Evolutionary conservation across 2,888 invertebrate genomes (phyloP).

Genomic region (Gandaritis pyraliata): DNA sequence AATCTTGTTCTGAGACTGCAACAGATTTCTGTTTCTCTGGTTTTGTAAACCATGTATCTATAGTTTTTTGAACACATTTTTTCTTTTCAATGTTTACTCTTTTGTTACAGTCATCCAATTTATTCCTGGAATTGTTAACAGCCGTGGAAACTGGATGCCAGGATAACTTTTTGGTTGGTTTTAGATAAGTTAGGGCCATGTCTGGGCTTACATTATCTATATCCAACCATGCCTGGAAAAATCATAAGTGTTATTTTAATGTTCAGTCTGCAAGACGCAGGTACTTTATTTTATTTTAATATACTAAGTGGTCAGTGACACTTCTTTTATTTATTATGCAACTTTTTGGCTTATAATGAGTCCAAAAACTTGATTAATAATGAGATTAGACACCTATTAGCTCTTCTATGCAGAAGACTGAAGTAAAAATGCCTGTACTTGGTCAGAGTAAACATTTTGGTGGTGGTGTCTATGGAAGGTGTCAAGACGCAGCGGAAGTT

Average conservation of each 20-base stretch:
- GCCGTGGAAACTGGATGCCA: slow-evolving; percentile 89
- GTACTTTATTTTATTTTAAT: background rate
- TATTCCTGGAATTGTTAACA: slow-evolving; percentile 90
- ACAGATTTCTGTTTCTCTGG: slow-evolving; percentile 63
- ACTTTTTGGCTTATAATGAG: background rate
- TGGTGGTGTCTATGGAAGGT: too few relatives aligned
- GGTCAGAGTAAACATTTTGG: too few relatives aligned
- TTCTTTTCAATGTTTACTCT: slow-evolving; percentile 62
- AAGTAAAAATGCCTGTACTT: too few relatives aligned
- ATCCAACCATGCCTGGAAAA: slow-evolving; percentile 87
- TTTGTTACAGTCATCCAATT: slow-evolving; percentile 85
- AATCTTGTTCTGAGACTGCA: slow-evolving; percentile 38
- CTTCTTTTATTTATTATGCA: background rate
- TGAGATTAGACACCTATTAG: too few relatives aligned
- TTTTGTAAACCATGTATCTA: slow-evolving; percentile 73
- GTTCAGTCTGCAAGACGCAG: too few relatives aligned
- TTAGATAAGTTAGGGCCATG: slow-evolving; percentile 82
- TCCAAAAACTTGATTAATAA: too few relatives aligned
- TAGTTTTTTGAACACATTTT: slow-evolving; percentile 67
- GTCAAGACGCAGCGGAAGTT: too few relatives aligned
- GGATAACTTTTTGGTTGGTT: slow-evolving; percentile 79
- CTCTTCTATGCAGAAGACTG: too few relatives aligned
- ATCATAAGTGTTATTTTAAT: background rate
- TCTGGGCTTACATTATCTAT: slow-evolving; percentile 78
- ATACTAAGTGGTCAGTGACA: background rate